Evolutionary conservation across 2,888 invertebrate species (phyloP), one percentile per base, ranked within the genome.

Genomic region (Catonia carolina): DNA sequence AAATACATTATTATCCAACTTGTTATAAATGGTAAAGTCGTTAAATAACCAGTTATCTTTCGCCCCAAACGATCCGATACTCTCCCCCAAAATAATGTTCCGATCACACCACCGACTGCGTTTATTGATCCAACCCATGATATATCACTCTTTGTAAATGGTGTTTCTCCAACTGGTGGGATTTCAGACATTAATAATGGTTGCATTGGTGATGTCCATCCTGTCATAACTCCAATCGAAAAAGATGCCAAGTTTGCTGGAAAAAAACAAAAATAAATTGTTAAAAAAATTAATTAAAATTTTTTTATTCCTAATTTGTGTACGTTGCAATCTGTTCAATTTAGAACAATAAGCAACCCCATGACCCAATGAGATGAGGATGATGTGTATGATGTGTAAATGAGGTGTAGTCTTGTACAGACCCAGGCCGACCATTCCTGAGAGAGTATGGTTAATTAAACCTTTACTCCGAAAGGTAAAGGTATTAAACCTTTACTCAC

Each of bases 181-280:
- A 70, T 64, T 2, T 69, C 65, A 0, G 74, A 71, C 14, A 74
- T 71, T 39, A 78, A 72, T 12, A 73, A 68, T 0, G 73, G 71
- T 1, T 77, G 66, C 1, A 79, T 77, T 53, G 81, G 80, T 0
- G 83, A 81, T 0, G 79, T 75, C 81, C 82, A 83, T 1, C 79
- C 80, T 52, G 77, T 72, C 58, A 77, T 71, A 71, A 77, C 77
- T 1, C 80, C 80, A 68, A 79, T 75, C 67, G 76, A 77, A 53
- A 80, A 68, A 7, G 78, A 75, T 14, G 78, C 76, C 53, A 80
- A 71, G 37, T 78, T 78, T 1, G 77, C 80, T 81, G 73, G 6
- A 72, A 74, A 56, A 64, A 47, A 52, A 54, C 2, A 23, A 22
- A n/a, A 22, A 45, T 15, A 45, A 15, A n/a, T n/a, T n/a, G n/a